A percentile compares a stretch with the other conserved stretches of the same genome.
These are phyloP conservation scores for Atta colombica DNA, from an alignment of 1,140 invertebrate species.

Conservation along the genomic window DNA sequence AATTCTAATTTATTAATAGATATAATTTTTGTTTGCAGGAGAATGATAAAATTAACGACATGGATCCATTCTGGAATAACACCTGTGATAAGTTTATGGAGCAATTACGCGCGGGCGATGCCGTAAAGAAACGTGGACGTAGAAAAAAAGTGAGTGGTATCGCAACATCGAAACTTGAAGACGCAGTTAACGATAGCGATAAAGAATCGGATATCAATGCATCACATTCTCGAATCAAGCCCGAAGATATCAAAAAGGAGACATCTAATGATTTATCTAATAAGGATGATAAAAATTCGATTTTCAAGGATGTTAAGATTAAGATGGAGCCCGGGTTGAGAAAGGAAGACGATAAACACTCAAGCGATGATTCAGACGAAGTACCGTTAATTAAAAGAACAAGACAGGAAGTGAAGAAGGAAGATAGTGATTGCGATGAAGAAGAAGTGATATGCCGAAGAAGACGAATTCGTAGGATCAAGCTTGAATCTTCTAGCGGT, in stretches of 20 bases:
- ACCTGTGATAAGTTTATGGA: constrained; percentile 91
- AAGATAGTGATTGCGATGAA: constrained; percentile 81
- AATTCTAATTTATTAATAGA: neutral
- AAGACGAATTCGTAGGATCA: constrained; percentile 79
- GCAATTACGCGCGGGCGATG: constrained; percentile 88
- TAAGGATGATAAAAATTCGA: constrained; percentile 46
- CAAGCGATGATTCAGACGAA: constrained; percentile 82
- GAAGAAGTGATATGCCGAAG: constrained; percentile 81
- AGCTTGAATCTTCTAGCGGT: constrained; percentile 81
- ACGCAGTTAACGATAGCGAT: constrained; percentile 64
- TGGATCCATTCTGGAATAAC: constrained; percentile 88
- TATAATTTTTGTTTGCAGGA: constrained; percentile 74
- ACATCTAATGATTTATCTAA: constrained; percentile 55
- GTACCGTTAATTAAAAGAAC: constrained; percentile 81
- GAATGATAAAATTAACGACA: constrained; percentile 81
- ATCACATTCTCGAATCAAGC: constrained; percentile 69
- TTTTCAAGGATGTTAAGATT: constrained; percentile 65
- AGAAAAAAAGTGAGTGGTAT: constrained; percentile 84
- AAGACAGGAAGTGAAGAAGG: constrained; percentile 76
- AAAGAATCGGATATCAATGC: constrained; percentile 63
- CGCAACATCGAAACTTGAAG: constrained; percentile 72
- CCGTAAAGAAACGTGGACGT: constrained; percentile 86
- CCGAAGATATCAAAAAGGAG: constrained; percentile 82
- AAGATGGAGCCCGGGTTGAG: constrained; percentile 53
- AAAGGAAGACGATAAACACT: constrained; percentile 73